Conservation (phyloP, 2,888 invertebrate genomes). For the Lamproptera curius region DNA sequence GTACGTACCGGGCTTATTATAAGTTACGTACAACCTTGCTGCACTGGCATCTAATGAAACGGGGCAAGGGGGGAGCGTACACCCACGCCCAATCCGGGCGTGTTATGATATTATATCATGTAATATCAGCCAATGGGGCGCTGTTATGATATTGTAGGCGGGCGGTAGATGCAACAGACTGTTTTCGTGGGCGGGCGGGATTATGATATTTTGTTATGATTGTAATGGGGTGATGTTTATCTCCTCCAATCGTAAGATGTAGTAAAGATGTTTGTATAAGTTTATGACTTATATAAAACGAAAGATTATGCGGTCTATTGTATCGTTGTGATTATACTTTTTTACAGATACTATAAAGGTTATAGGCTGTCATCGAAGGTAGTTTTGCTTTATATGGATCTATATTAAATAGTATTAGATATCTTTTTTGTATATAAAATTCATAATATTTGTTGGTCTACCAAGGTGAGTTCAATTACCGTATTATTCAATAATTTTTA, state of each 20-base stretch:
- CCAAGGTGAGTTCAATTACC: too few species aligned
- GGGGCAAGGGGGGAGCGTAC: slow-evolving; percentile 48
- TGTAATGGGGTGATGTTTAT: slow-evolving; percentile 54
- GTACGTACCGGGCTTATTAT: slow-evolving; percentile 56
- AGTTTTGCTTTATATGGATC: too few species aligned
- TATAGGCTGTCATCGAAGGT: too few species aligned
- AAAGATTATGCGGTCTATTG: too few species aligned
- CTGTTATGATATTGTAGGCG: slow-evolving; percentile 78
- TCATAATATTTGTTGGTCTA: too few species aligned
- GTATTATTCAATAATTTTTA: too few species aligned
- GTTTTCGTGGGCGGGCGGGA: slow-evolving; percentile 72
- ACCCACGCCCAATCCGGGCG: slow-evolving; percentile 72
- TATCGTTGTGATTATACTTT: too few species aligned
- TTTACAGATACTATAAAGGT: too few species aligned
- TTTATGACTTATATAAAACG: too few species aligned
- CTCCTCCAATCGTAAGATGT: slow-evolving; percentile 37
- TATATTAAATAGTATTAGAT: too few species aligned
- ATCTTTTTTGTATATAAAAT: too few species aligned
- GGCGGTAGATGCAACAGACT: slow-evolving; percentile 53
- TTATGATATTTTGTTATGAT: slow-evolving; percentile 74
- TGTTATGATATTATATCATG: slow-evolving; percentile 82
- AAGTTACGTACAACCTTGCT: slow-evolving; percentile 49
- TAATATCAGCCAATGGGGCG: slow-evolving; percentile 74
- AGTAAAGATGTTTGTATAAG: slow-evolving; percentile 14
- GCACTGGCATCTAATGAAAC: slow-evolving; percentile 65